Conservation (phyloP, 2,797 vertebrate species). For the Mormyrops boulengeri region DNA sequence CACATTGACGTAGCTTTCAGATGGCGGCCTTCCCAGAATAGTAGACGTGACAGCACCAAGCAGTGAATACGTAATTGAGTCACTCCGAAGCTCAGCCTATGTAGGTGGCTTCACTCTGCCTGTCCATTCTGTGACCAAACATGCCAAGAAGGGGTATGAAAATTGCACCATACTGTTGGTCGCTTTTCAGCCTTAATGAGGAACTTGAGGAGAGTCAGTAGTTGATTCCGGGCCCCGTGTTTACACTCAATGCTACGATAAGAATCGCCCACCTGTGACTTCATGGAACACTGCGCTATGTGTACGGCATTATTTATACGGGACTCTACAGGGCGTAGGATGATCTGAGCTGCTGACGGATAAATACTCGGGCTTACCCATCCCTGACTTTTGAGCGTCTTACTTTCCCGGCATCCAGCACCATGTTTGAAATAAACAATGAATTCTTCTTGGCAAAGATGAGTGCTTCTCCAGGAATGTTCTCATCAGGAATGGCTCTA, state of each 20-base stretch:
- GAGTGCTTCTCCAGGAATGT: slow-evolving; percentile 36
- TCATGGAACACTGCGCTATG: neutral
- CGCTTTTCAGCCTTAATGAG: neutral
- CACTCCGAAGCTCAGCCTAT: neutral
- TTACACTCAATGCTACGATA: slow-evolving; percentile 2
- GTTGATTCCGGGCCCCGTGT: neutral
- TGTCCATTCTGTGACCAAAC: neutral
- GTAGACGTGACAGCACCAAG: neutral
- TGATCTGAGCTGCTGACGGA: neutral
- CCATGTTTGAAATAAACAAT: slow-evolving; percentile 32
- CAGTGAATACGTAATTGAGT: neutral
- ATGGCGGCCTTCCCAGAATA: neutral
- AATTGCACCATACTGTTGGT: neutral
- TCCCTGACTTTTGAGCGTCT: slow-evolving; percentile 17
- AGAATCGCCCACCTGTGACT: neutral
- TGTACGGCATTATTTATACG: neutral
- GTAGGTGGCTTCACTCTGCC: neutral
- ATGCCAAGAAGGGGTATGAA: neutral
- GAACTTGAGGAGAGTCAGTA: neutral
- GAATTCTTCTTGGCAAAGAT: slow-evolving; percentile 26
- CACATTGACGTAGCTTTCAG: neutral
- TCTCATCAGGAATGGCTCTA: slow-evolving; percentile 44
- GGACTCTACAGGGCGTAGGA: neutral
- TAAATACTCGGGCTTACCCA: slow-evolving; percentile 26
- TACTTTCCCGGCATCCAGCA: slow-evolving; percentile 43